Percentiles rank a stretch among this genome's conserved stretches.
These are phyloP conservation scores for Ophion ellenae DNA, from an alignment of 2,888 invertebrate species.

Conservation along the genomic window DNA sequence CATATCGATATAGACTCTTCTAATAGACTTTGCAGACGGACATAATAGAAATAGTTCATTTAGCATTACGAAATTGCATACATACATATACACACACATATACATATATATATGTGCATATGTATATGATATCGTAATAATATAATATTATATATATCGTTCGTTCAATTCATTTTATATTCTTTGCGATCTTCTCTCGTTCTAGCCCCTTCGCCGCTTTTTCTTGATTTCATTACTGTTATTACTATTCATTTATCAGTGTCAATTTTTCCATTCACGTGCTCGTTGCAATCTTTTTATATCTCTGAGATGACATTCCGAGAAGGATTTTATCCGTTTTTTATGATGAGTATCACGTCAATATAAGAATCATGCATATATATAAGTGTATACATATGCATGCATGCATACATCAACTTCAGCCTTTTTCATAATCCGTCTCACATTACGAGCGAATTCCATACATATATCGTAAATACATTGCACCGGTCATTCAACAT, in stretches of 20 bases:
- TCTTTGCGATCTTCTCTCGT: conserved; percentile 73
- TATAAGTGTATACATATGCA: conserved; percentile 36
- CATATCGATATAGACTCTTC: conserved; percentile 80
- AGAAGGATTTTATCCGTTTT: conserved; percentile 54
- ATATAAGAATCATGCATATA: conserved; percentile 59
- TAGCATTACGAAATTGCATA: conserved; percentile 75
- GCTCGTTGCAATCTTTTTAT: conserved; percentile 11
- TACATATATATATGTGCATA: background rate
- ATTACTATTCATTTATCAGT: conserved; percentile 34
- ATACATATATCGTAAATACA: conserved; percentile 19
- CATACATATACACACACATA: conserved; percentile 71
- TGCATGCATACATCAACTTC: conserved; percentile 51
- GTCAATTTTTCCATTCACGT: conserved; percentile 29
- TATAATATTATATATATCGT: conserved; percentile 69
- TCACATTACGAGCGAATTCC: conserved; percentile 25
- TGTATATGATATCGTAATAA: conserved; percentile 50
- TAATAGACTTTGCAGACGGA: conserved; percentile 83
- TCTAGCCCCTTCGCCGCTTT: conserved; percentile 62
- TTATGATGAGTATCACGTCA: conserved; percentile 49
- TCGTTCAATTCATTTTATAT: conserved; percentile 73
- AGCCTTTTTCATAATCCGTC: conserved; percentile 58
- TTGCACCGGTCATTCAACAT: conserved; percentile 25
- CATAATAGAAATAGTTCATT: conserved; percentile 83
- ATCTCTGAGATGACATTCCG: conserved; percentile 56
- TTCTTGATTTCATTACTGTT: conserved; percentile 45